Evolutionary conservation across 2,888 invertebrate species (phyloP).

Genomic region (Teleiodes luculella): DNA sequence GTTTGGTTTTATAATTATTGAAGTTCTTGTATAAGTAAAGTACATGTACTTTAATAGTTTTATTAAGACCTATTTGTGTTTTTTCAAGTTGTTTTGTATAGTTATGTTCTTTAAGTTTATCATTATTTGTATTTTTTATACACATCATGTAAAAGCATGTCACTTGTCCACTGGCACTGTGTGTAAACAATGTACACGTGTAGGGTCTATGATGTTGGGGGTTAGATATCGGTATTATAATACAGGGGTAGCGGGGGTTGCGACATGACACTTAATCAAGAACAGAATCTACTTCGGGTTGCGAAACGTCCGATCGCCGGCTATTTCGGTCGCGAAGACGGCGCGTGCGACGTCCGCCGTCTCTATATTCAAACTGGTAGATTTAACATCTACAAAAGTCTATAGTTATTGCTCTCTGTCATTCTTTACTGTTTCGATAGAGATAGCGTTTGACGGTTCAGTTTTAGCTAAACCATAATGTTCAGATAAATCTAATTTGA

Average conservation of each 20-base stretch:
- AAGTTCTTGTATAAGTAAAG: too few relatives aligned
- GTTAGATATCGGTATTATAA: conserved; percentile 32
- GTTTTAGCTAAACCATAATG: not conserved
- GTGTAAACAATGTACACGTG: conserved; percentile 18
- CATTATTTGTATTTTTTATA: not conserved
- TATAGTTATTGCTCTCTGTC: not conserved
- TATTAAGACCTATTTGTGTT: not conserved
- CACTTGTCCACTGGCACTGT: conserved; percentile 5
- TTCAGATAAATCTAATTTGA: conserved; percentile 10
- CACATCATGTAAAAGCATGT: conserved; percentile 4
- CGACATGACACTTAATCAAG: conserved; percentile 27
- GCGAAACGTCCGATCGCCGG: conserved; percentile 45
- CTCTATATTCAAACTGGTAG: conserved; percentile 35
- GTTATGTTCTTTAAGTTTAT: not conserved
- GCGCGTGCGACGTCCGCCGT: conserved; percentile 41
- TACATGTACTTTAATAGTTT: too few relatives aligned
- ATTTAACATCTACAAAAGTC: conserved; percentile 1
- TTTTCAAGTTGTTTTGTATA: not conserved
- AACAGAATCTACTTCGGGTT: conserved; percentile 37
- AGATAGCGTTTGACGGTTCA: not conserved
- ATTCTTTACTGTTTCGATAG: not conserved
- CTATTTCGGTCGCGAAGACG: conserved; percentile 29
- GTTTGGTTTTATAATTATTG: too few relatives aligned
- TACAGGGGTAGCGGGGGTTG: conserved; percentile 41
- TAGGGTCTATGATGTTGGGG: conserved; percentile 24